Evolutionary conservation across 2,113 vertebrate species (phyloP).

Genomic region (Oncorhynchus masou): DNA sequence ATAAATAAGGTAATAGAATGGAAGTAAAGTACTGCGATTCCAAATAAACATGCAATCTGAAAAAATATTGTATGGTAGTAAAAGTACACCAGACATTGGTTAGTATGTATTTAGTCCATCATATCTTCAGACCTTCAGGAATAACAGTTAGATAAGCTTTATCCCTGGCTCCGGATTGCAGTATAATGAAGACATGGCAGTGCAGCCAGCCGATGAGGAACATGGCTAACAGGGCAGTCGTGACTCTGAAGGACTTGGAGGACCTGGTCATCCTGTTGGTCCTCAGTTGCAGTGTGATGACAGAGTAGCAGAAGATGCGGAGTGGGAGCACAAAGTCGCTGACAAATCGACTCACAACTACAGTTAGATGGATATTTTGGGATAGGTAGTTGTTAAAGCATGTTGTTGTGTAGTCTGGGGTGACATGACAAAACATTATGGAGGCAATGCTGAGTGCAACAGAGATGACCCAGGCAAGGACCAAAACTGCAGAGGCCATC

Average conservation of each 20-base stretch:
- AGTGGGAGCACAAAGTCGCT: neutral
- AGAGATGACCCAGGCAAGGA: slow-evolving; percentile 4
- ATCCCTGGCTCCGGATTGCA: too few species aligned
- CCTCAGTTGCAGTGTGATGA: slow-evolving; percentile 35
- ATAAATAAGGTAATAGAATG: slow-evolving; percentile 46
- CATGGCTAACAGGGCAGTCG: slow-evolving; percentile 11
- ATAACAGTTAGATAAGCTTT: slow-evolving; percentile 41
- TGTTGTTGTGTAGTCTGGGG: neutral
- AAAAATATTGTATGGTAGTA: neutral
- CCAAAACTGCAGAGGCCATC: neutral
- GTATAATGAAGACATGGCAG: slow-evolving; percentile 14
- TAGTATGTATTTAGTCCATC: neutral
- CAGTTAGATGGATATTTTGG: neutral
- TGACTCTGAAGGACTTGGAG: slow-evolving; percentile 19
- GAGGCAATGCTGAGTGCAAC: slow-evolving; percentile 1
- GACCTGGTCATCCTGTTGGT: neutral
- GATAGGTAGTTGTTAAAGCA: neutral
- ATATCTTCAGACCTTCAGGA: slow-evolving; percentile 64
- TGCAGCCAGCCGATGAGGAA: slow-evolving; percentile 23
- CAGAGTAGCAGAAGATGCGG: neutral
- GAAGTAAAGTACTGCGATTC: neutral
- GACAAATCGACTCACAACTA: slow-evolving; percentile 6
- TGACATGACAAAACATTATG: neutral
- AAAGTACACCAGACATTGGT: neutral
- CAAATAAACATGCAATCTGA: neutral